Base-by-base conservation (phyloP, 2,888 invertebrate species). In the Lochmaea crataegi region DNA sequence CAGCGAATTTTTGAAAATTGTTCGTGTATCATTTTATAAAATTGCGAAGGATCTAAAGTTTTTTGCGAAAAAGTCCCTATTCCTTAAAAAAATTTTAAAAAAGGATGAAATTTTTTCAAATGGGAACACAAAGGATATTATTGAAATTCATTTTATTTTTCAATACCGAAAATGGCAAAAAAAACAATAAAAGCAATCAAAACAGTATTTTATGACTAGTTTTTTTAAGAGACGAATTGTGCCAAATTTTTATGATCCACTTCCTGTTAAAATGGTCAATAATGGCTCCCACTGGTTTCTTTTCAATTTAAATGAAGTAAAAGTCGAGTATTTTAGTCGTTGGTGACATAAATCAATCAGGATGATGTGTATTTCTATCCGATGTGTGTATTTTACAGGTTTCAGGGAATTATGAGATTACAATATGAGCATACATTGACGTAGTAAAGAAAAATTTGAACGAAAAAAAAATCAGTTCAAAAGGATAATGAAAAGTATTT, bases 341-440 rank as follows among this genome's bases (percentile, higher is more conserved):
- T 32, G 51, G 51, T 32, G 51, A 51, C 65, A n/a, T 51, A 65
- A 65, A 65, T 65, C 65, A 65, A 65, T 65, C 18, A 32, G 51
- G 51, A 65, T 51, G 26, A 51, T 48, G 18, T 32, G 51, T 51
- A 63, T 45, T 63, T 42, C 42, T 63, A 42, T 42, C 16, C 61
- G 61, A 16, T 41, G 18, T 41, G 61, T 61, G 61, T 26, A 51
- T 48, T 65, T 65, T 12, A 48, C 22, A 26, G 65, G 22, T 65
- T 65, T 65, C 65, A 32, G 26, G 32, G 58, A 32, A 32, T 26
- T 58, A 58, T 12, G 58, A n/a, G n/a, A 14, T 32, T 18, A 10
- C 9, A 0, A 2, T 18, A 45, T 12, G 14, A 45, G 45, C 14
- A 12, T 45, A 45, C 53, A 53, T 16, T 10, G 53, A 16, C 16